Percentiles rank a stretch among this genome's conserved stretches.
phyloP scores from a whole-genome alignment of 2,113 vertebrate species.

The Thalassarche chlororhynchos region DNA sequence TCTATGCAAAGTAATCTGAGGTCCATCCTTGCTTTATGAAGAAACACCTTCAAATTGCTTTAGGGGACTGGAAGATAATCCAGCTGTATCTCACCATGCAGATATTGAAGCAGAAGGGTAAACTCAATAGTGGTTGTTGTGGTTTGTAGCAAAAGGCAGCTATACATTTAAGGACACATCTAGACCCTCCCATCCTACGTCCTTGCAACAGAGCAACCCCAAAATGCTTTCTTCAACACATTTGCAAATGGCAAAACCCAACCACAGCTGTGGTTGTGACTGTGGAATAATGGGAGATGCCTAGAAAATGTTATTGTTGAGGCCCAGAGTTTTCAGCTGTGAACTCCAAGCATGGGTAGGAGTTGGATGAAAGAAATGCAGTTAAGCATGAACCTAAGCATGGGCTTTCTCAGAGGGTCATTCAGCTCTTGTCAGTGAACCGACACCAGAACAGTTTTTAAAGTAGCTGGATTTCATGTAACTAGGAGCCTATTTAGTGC shows the following conservation, averaged over 20 bases:
- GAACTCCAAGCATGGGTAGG: background rate
- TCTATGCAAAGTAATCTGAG: background rate
- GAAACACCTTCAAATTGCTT: background rate
- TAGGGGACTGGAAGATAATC: background rate
- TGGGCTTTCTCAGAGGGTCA: background rate
- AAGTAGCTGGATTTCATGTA: background rate
- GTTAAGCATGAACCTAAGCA: background rate
- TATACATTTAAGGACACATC: rapidly evolving
- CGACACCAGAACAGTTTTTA: background rate
- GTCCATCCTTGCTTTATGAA: background rate
- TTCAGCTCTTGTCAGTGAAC: background rate
- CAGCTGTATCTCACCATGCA: background rate
- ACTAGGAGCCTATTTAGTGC: background rate
- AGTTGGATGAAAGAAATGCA: background rate
- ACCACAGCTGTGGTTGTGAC: background rate
- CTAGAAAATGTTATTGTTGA: background rate
- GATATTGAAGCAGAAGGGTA: background rate
- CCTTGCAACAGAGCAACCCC: background rate
- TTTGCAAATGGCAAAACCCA: background rate
- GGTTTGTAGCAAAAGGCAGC: background rate
- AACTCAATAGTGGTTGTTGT: background rate
- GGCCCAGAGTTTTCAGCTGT: background rate
- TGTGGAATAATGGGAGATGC: background rate
- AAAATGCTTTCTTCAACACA: background rate
- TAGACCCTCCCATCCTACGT: background rate